Evolutionary conservation across 2,113 vertebrate species (phyloP).

Genomic region (Dipodomys stephensi): DNA sequence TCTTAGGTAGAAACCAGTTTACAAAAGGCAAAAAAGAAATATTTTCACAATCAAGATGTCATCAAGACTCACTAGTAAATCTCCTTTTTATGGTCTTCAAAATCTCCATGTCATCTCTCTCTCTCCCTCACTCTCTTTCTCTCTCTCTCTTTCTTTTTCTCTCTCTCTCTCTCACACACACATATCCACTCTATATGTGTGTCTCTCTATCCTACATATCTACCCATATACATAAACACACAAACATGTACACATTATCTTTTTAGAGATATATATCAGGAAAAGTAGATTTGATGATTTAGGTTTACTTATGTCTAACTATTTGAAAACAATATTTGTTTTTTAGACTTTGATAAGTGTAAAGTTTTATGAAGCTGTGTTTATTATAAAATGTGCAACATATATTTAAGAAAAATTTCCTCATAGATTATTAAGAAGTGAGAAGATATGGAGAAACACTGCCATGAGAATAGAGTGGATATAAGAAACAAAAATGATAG

Average conservation of each 20-base stretch:
- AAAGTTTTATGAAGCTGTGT: background rate
- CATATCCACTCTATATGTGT: no score
- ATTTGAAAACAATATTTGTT: background rate
- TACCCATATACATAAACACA: background rate
- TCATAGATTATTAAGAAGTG: background rate
- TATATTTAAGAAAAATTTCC: constrained; percentile 10
- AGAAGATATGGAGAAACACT: background rate
- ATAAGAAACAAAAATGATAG: background rate
- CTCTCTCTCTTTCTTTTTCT: background rate
- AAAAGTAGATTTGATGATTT: background rate
- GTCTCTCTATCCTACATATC: no score
- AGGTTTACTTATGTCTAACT: background rate
- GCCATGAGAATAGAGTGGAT: background rate
- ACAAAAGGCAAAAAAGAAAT: constrained; percentile 49
- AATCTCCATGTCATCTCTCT: no score
- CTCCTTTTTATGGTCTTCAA: background rate
- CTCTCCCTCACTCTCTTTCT: no score
- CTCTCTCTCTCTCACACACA: background rate
- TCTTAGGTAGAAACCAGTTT: constrained; percentile 69
- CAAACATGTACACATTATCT: no score
- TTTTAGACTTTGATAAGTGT: background rate
- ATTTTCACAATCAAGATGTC: constrained; percentile 71
- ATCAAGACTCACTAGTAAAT: constrained; percentile 1
- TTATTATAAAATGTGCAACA: background rate
- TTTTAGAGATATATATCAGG: background rate